Conservation (phyloP, 2,113 vertebrate genomes). For the Oreotrochilus melanogaster region DNA sequence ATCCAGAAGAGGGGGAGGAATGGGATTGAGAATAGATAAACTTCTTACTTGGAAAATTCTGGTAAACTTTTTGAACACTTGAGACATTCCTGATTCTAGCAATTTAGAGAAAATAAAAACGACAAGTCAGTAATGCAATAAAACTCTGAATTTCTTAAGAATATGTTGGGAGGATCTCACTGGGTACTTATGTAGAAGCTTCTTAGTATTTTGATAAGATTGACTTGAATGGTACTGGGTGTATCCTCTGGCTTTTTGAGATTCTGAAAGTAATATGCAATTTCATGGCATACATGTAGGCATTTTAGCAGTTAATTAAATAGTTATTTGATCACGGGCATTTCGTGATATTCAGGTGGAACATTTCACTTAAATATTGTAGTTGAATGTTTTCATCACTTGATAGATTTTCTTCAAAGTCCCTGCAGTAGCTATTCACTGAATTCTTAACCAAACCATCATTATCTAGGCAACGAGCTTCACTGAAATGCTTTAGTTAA, state of each 20-base stretch:
- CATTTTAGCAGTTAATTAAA: not conserved
- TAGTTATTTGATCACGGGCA: not conserved
- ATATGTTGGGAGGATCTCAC: not conserved
- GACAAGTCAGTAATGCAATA: not conserved
- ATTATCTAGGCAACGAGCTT: not conserved
- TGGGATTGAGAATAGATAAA: not conserved
- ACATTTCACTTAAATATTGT: not conserved
- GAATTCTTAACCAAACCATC: not conserved
- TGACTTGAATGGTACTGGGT: not conserved
- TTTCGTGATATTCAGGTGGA: not conserved
- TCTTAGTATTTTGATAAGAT: no score
- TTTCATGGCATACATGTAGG: fast-evolving
- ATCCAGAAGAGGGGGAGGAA: not conserved
- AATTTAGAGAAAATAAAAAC: not conserved
- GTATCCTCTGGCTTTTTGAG: not conserved
- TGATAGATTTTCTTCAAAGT: fast-evolving
- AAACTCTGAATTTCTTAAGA: not conserved
- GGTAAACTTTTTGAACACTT: not conserved
- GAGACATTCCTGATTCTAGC: not conserved
- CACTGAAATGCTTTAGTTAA: not conserved
- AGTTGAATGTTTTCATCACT: not conserved
- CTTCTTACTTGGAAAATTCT: not conserved
- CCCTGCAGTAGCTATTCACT: not conserved
- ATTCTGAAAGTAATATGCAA: not conserved
- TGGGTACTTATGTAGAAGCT: not conserved